Conservation (phyloP, 2,797 vertebrate genomes). For the Synanceia verrucosa region DNA sequence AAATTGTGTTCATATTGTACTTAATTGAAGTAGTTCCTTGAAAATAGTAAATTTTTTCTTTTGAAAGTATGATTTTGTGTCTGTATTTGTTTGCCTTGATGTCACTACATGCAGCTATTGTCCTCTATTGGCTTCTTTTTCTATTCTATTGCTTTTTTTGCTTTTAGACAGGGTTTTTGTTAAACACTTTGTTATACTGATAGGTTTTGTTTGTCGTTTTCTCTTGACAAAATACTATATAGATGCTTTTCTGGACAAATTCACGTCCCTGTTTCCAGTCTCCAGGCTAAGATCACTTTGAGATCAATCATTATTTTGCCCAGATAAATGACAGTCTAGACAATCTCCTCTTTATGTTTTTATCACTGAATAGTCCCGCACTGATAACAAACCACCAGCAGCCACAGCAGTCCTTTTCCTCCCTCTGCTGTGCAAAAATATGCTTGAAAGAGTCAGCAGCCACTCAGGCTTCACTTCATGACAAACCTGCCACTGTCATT, state of each 20-base stretch:
- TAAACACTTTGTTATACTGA: neutral
- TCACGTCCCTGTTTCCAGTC: neutral
- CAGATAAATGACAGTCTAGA: neutral
- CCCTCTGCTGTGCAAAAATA: conserved; percentile 31
- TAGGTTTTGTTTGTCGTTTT: neutral
- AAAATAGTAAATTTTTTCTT: conserved; percentile 48
- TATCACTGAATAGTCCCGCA: neutral
- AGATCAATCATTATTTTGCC: neutral
- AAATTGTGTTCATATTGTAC: conserved; percentile 55
- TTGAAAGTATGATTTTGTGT: conserved; percentile 17
- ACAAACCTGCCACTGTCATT: neutral
- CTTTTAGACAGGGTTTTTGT: neutral
- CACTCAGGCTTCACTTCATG: neutral
- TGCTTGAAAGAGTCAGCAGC: neutral
- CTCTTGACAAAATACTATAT: neutral
- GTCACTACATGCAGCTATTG: neutral
- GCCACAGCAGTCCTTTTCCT: neutral
- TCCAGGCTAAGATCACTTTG: neutral
- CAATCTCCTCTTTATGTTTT: neutral
- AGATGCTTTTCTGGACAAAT: no score
- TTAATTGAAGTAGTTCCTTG: conserved; percentile 40
- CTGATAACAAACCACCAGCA: neutral
- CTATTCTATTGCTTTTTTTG: no score
- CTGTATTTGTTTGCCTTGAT: conserved; percentile 2
- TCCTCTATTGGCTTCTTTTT: no score